Evolutionary conservation across 1,140 invertebrate genomes (phyloP).

Genomic region (Yoshiicerus persimilis): DNA sequence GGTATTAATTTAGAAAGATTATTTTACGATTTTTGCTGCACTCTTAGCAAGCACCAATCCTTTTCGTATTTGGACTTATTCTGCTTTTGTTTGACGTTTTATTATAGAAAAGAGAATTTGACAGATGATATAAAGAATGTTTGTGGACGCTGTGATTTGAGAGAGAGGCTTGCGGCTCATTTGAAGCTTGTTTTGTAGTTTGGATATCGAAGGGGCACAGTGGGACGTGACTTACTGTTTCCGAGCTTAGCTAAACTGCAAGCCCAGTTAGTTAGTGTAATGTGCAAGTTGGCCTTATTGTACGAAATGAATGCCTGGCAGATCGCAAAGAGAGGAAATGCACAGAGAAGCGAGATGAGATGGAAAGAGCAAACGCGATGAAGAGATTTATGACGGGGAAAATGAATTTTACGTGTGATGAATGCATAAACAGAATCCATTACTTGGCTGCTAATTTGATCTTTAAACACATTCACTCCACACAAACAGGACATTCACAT

Average conservation of each 20-base stretch:
- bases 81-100: too few species aligned
- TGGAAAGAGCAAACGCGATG: background rate
- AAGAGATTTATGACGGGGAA: background rate
- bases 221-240: background rate
- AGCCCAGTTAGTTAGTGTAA: background rate
- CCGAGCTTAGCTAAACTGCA: background rate
- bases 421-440: background rate
- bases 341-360: background rate
- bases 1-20: too few species aligned
- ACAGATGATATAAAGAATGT: too few species aligned
- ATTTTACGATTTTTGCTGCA: too few species aligned
- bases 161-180: too few species aligned
- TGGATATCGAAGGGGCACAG: background rate
- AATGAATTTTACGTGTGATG: background rate
- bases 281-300: background rate
- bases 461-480: background rate
- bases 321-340: background rate
- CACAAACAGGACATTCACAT: background rate
- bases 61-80: too few species aligned
- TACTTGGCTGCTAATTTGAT: background rate
- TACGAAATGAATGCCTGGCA: background rate
- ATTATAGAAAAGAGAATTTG: too few species aligned
- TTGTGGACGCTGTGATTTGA: too few species aligned
- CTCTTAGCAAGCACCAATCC: too few species aligned
- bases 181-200: background rate